Base-by-base conservation (phyloP, 2,797 vertebrate genomes). In the Apodemus agrarius region DNA sequence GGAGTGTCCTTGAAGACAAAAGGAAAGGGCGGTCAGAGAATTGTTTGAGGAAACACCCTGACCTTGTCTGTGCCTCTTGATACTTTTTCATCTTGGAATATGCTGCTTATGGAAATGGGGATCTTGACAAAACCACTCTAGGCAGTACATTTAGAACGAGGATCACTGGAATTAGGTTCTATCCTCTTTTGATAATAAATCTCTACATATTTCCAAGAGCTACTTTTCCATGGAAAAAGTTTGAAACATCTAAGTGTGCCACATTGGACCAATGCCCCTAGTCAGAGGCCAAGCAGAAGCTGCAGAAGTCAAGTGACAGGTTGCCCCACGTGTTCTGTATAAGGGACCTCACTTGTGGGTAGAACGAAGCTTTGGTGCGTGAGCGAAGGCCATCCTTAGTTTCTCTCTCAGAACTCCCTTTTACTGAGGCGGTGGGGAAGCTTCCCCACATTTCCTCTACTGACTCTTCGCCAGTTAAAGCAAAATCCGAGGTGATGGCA, bases 381-480 rank as follows among this genome's bases (percentile, higher is more conserved):
- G 31, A 7, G 11, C 46, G 67, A 82, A 43, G 34, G 49, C 74
- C 43, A 85, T 74, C 37, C 95, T 85, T 46, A 49, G 43, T 79
- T 31, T 13, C 3, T 26, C 3, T 59, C 59, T 63, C 49, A 69
- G 83, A 80, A 67, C 34, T 34, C 26, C 26, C 72, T 84, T 91
- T 93, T 61, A 80, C 59, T 46, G 43, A 72, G 5, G 88, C 49
- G 40, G 11, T 16, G 63, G 72, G 34, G 40, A 96, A 81, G 65
- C 84, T 93, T 94, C 76, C 21, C 43, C 65, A 96, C 78, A 49
- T 57, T 69, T 40, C 61, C 79, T 57, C n/a, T 22, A 86, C 74
- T 49, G 74, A 79, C 84, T 89, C 83, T 93, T 95, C 72, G 69
- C n/a, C 81, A 75, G 72, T 80, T 86, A 67, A 89, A 91, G 61